Base-by-base conservation (phyloP, 64 coral and sea anemone genomes). In the Pocillopora verrucosa region DNA sequence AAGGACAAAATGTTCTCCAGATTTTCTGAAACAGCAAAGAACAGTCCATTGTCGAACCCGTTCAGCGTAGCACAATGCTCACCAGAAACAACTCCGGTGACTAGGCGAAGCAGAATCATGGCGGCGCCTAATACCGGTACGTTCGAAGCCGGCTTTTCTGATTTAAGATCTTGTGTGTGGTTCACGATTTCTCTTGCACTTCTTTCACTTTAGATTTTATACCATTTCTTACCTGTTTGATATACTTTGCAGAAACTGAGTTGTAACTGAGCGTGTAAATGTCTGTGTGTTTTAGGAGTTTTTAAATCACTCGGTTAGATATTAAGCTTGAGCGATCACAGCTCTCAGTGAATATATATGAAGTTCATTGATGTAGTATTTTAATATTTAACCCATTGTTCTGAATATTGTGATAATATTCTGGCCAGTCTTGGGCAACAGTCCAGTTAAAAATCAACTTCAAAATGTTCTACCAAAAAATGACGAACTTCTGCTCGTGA, bases 1-100 rank as follows among this genome's bases (percentile, higher is more conserved):
- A 26, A 88, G 95, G 70, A 59, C 34, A 69, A 89, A 60, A 99
- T 99, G 97, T 95, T 95, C 80, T 99, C 97, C 20, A 95, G 88
- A 35, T 95, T 93, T 87, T 87, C 81, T 22, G 87, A 99, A 83
- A 89, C 92, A 77, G 93, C 97, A 78, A 99, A 91, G 76, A 95
- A 89, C 65, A 99, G 75, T 11, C 93, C 97, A 19, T 93, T 99
- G 30, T 85, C 90, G 13, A 79, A 45, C 26, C 88, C 97, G 20
- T 77, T 93, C n/a, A 87, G 76, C 36, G 77, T 92, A 13, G 96
- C 90, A 35, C 89, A 98, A 90, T 93, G 90, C 14, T 92, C 90
- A 56, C 62, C 93, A 51, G 94, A 92, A 72, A 0, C 87, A 9
- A 62, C 74, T 22, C 25, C 80, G 13, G 79, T 80, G 59, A 38